Evolutionary conservation across 1,140 invertebrate species (phyloP).

Genomic region (Mamestra configurata): DNA sequence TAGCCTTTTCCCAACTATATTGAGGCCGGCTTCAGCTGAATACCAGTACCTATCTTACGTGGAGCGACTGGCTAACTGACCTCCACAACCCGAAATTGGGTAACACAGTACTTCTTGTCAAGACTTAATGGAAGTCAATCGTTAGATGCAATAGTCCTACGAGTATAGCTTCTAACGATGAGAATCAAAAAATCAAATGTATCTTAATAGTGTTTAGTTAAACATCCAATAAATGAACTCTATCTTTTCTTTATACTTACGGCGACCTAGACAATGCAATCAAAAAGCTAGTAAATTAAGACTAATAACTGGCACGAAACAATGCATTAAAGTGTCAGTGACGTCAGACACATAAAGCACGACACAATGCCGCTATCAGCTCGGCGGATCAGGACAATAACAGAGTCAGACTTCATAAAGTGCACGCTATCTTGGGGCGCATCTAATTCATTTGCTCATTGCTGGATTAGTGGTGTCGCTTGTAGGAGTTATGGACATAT

Average conservation of each 20-base stretch:
- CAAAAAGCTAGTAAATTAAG: slow-evolving; percentile 18
- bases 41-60: too few species aligned
- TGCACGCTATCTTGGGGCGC: slow-evolving; percentile 56
- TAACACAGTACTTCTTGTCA: too few species aligned
- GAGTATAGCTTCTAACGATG: too few species aligned
- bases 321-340: slow-evolving; percentile 32
- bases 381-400: slow-evolving; percentile 50
- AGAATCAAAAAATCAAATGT: too few species aligned
- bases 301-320: slow-evolving; percentile 32
- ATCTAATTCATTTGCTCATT: slow-evolving; percentile 55
- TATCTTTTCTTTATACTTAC: neutral
- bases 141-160: too few species aligned
- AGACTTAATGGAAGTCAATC: too few species aligned
- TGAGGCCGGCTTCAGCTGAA: too few species aligned
- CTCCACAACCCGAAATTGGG: too few species aligned
- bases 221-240: too few species aligned
- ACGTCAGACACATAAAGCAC: slow-evolving; percentile 49
- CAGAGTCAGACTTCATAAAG: slow-evolving; percentile 67
- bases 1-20: too few species aligned
- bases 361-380: slow-evolving; percentile 53
- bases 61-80: too few species aligned
- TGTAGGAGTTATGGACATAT: neutral
- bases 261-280: neutral
- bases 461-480: slow-evolving; percentile 9
- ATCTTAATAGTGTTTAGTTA: too few species aligned